Evolutionary conservation across 1,140 invertebrate species (phyloP).

Genomic region (Lepeophtheirus salmonis): DNA sequence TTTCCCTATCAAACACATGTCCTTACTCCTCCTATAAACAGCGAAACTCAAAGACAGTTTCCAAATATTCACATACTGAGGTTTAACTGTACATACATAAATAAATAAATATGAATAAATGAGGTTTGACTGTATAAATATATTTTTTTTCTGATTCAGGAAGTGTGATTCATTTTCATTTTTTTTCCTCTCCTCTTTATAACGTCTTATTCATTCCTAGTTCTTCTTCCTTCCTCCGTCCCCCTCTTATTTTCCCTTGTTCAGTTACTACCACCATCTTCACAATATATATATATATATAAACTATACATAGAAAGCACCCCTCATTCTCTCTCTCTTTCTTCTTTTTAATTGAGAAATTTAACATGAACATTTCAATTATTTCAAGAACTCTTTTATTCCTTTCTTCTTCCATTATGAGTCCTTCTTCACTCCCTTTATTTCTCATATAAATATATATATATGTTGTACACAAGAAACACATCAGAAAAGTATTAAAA

Average conservation of each 20-base stretch:
- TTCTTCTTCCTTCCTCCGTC: neutral
- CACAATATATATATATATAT: no score
- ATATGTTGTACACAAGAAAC: no score
- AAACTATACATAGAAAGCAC: neutral
- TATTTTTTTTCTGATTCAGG: neutral
- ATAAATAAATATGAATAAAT: neutral
- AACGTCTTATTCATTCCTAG: slow-evolving; percentile 6
- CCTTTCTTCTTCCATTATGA: slow-evolving; percentile 1
- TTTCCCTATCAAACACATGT: no score
- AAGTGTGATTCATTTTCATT: neutral
- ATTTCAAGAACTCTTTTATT: neutral
- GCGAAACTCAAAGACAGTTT: no score
- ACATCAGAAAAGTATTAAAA: no score
- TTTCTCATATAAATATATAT: neutral
- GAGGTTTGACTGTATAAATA: neutral
- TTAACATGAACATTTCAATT: neutral
- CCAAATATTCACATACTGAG: no score
- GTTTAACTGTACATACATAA: no score
- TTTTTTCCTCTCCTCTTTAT: neutral
- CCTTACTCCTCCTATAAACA: no score
- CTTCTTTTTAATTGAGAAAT: neutral
- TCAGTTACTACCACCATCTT: no score
- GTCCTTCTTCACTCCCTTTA: neutral
- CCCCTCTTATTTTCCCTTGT: no score
- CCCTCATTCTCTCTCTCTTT: no score